Evolutionary conservation across 2,113 vertebrate species (phyloP), one percentile per base, ranked within the genome.

Genomic region (Bambusicola thoracicus): DNA sequence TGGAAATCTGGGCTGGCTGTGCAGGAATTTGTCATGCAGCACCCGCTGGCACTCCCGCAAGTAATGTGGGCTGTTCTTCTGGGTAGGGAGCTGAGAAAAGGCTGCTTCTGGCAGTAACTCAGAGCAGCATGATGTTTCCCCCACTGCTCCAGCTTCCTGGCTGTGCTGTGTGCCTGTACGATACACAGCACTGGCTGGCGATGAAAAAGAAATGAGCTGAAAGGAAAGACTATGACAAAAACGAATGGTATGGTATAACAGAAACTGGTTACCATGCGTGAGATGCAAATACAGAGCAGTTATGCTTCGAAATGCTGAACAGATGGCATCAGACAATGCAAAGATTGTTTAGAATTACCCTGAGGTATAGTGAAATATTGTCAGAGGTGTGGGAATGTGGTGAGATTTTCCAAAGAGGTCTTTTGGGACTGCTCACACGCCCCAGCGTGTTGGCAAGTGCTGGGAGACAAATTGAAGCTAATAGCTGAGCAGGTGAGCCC

Each of bases 271-370:
- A 69, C 80, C 68, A 41, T 0, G 4, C 51, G 9, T 43, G 79
- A 91, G 65, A 91, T 4, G 3, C 89, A 81, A 78, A 27, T 20
- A 62, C 0, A 0, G 77, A 90, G 73, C 90, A 88, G 85, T 86
- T 95, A 86, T 5, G 85, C 94, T 95, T 75, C 81, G 68, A 96
- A 97, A 96, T 90, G 91, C 62, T 62, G 85, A 97, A 95, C 93
- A 97, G 94, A 97, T 96, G 95, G 93, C 92, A 97, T 20, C 72
- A 82, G 92, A 97, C 94, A 97, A 96, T 97, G 92, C 90, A 94
- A 91, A 95, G 94, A 95, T 83, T 97, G 96, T 97, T 94, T 95
- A 93, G 89, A 67, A 27, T 90, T 94, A 88, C 90, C 73, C 93
- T 69, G 82, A 95, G 87, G 93, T 94, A 88, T 65, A 91, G 76